Base-by-base conservation (phyloP, 92 coral and sea anemone genomes). In the Scolanthus callimorphus region DNA sequence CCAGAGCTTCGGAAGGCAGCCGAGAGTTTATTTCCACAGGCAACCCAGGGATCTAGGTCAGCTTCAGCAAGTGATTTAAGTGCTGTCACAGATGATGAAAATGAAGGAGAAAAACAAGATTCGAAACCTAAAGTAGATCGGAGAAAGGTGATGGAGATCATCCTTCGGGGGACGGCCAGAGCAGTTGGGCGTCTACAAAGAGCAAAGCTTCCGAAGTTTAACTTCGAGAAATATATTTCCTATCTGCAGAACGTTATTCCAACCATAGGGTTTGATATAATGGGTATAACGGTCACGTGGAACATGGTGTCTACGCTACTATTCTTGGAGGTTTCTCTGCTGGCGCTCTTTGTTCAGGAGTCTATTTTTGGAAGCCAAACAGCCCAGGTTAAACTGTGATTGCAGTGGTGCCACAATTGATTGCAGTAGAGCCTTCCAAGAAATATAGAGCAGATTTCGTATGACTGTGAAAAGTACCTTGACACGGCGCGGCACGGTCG, bases 171-270 rank as follows among this genome's bases (percentile, higher is more conserved):
- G 11, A 82, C 97, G 20, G 94, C 97, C 29, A 81, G 81, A 51
- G 89, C 86, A 13, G 94, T 89, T 25, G 97, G 97, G 37, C 76
- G 79, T 59, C 63, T 89, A 39, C 86, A 57, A 27, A 66, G 79
- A 21, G 81, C 65, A 0, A 85, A 89, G 61, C 56, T 79, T 34
- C 97, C 97, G 25, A 81, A 70, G 86, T 89, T 89, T 74, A 85
- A 89, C 68, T 89, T 89, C 44, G 97, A 89, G 64, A 89, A 89
- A 54, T 89, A 89, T 62, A 89, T 85, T 38, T 80, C 97, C 25
- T 85, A 89, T 37, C 70, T 85, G 9, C 97, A 89, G 67, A 89
- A 89, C 77, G 97, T 89, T 51, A 63, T 84, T 39, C 85, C 88
- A 10, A 76, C 71, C 0, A 63, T 71, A 1, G 97, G 97, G 26